A percentile compares a stretch with the other conserved stretches of the same genome.
Evolutionary conservation across 2,888 invertebrate genomes (phyloP).

Genomic region (Crossocerus cetratus): DNA sequence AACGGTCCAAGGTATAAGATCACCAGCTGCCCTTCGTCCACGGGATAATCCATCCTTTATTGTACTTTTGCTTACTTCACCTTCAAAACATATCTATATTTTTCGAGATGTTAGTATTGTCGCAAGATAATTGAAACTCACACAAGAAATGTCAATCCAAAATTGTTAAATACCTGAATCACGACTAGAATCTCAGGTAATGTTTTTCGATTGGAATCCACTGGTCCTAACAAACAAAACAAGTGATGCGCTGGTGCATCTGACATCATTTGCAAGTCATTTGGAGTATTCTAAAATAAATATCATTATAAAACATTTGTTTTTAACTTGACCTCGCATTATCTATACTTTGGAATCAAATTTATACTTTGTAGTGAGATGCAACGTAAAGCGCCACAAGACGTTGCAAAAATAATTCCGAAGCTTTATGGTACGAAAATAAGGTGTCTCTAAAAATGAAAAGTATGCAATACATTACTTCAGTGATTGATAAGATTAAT

Average conservation of each 20-base stretch:
- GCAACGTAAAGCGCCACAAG: constrained; percentile 96
- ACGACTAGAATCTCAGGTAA: constrained; percentile 97
- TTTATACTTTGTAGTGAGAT: constrained; percentile 94
- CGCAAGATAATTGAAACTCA: neutral
- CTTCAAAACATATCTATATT: constrained; percentile 83
- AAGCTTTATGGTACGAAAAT: constrained; percentile 97
- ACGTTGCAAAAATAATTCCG: constrained; percentile 93
- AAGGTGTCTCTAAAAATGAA: constrained; percentile 87
- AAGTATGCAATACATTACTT: constrained; percentile 1
- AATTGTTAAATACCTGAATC: constrained; percentile 82
- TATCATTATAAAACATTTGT: neutral
- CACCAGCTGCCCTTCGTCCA: constrained; percentile 95
- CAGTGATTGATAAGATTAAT: neutral
- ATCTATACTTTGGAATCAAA: neutral
- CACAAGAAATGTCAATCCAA: neutral
- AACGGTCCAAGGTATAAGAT: constrained; percentile 99
- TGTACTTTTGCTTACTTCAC: constrained; percentile 83
- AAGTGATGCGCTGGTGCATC: constrained; percentile 99
- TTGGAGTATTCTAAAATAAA: constrained; percentile 90
- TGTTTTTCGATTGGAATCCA: constrained; percentile 83
- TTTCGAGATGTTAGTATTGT: constrained; percentile 9
- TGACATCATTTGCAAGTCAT: constrained; percentile 98
- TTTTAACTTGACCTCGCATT: too few relatives aligned
- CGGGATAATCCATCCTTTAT: constrained; percentile 88
- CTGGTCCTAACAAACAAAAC: constrained; percentile 95